These are phyloP conservation scores for Beris morrisii DNA, from an alignment of 2,888 invertebrate species.

Conservation along the genomic window DNA sequence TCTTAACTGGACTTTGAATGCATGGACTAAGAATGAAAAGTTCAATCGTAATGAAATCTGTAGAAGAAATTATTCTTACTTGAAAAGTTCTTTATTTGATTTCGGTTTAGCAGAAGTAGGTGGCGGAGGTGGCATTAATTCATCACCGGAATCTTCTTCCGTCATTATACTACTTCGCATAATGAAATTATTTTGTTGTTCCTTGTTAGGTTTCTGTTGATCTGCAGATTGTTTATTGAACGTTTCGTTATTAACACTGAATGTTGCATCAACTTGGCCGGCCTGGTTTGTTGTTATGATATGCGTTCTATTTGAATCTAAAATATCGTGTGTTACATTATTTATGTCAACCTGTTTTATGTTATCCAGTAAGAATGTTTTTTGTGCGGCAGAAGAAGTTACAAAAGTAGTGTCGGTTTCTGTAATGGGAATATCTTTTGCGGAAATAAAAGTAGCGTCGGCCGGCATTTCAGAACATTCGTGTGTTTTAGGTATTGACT, in stretches of 20 bases:
- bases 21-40: constrained; percentile 60
- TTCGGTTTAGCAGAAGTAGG: constrained; percentile 42
- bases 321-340: background rate
- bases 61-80: constrained; percentile 43
- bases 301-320: constrained; percentile 13
- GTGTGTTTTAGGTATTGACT: background rate
- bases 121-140: constrained; percentile 34
- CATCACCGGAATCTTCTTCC: constrained; percentile 49
- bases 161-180: constrained; percentile 48
- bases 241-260: constrained; percentile 43
- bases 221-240: constrained; percentile 27
- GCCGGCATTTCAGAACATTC: background rate
- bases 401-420: constrained; percentile 40
- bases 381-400: constrained; percentile 21
- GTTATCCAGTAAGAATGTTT: constrained; percentile 19
- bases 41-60: background rate
- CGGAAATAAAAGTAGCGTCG: constrained; percentile 39
- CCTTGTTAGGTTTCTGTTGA: background rate
- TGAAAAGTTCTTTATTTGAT: constrained; percentile 53
- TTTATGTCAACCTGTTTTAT: background rate
- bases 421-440: constrained; percentile 37
- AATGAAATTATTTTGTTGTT: constrained; percentile 1
- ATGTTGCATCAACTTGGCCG: constrained; percentile 42
- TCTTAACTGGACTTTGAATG: constrained; percentile 63
- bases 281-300: constrained; percentile 18